These are phyloP conservation scores for Cydia amplana DNA, from an alignment of 1,140 invertebrate genomes.

Conservation along the genomic window DNA sequence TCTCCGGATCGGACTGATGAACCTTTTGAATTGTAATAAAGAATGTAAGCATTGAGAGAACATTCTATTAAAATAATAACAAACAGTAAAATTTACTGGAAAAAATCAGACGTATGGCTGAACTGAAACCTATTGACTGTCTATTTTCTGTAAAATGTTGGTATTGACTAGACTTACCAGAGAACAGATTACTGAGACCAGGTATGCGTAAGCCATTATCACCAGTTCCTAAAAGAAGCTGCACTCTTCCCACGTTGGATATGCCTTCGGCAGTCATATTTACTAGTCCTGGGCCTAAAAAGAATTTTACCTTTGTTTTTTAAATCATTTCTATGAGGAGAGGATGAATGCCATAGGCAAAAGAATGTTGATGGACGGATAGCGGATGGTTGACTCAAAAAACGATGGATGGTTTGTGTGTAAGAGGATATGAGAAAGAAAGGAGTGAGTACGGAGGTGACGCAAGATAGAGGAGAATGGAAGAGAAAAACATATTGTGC, in stretches of 20 bases:
- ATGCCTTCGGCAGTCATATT: slow-evolving; percentile 61
- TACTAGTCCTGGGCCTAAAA: slow-evolving; percentile 60
- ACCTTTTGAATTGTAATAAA: background rate
- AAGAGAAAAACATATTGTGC: no score
- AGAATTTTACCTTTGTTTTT: background rate
- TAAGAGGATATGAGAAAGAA: no score
- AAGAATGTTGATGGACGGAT: no score
- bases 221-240: slow-evolving; percentile 48
- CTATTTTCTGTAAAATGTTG: background rate
- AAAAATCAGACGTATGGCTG: background rate
- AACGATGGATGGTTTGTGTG: no score
- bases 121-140: background rate
- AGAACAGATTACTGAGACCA: slow-evolving; percentile 54
- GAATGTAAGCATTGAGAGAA: background rate
- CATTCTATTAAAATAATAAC: background rate
- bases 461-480: no score
- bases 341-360: no score
- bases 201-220: slow-evolving; percentile 56
- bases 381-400: no score
- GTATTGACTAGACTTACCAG: slow-evolving; percentile 44
- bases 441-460: no score
- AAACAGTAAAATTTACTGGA: background rate
- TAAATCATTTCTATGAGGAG: no score
- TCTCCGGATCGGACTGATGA: background rate
- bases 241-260: slow-evolving; percentile 63